Evolutionary conservation across 2,113 vertebrate species (phyloP).

Genomic region (Dipodomys ordii): DNA sequence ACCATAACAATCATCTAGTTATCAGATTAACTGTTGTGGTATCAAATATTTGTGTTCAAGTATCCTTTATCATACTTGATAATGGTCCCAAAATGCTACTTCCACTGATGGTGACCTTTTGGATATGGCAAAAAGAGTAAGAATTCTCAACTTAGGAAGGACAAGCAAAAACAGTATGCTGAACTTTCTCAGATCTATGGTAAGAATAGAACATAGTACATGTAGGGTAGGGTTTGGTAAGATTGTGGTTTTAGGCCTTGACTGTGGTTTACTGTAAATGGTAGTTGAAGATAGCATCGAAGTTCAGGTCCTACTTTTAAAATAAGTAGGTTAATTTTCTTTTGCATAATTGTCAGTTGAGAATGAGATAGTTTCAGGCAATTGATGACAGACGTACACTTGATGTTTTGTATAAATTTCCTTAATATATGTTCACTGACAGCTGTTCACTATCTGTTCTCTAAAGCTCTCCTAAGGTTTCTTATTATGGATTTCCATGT

Average conservation of each 20-base stretch:
- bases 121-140: background rate
- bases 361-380: background rate
- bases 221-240: background rate
- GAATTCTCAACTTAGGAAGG: background rate
- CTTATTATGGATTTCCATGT: conserved; percentile 2
- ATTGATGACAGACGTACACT: background rate
- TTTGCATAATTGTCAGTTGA: background rate
- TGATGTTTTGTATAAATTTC: background rate
- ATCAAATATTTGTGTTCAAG: background rate
- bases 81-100: background rate
- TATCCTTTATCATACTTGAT: background rate
- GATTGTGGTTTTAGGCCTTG: background rate
- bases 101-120: background rate
- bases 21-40: background rate
- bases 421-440: background rate
- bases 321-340: background rate
- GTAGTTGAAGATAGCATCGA: background rate
- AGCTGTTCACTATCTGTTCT: background rate
- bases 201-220: background rate
- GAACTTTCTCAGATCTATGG: background rate
- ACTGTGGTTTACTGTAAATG: background rate
- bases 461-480: background rate
- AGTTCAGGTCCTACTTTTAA: conserved; percentile 13
- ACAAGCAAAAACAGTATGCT: background rate
- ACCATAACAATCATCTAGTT: background rate